Evolutionary conservation across 2,113 vertebrate species (phyloP), one percentile per base, ranked within the genome.

Genomic region (Calyptommatus sinebrachiatus): DNA sequence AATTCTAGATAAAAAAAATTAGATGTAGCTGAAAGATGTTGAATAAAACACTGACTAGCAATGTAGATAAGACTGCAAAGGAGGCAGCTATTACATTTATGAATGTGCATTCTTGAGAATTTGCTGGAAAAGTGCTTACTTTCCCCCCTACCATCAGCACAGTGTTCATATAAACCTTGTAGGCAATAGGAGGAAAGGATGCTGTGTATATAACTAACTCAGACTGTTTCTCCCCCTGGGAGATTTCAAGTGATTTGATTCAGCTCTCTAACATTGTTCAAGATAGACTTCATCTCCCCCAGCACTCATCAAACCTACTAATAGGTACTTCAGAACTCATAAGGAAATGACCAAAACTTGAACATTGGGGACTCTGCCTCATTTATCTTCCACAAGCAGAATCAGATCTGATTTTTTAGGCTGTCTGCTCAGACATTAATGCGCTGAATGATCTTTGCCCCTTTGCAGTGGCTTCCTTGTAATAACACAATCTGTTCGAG

Each of bases 301-400:
- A 94, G 93, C 92, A 91, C 93, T 96, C 94, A 94, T 95, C 95
- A 94, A 91, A 91, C 90, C 93, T 93, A 91, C 93, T 96, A 95
- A 95, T 94, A 94, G 94, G 93, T 94, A 93, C 94, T 96, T 96
- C 94, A 94, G 93, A 95, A 92, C 94, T 94, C 94, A 94, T 94
- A 94, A 95, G 94, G 93, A 92, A 93, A 94, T 95, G 94, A 93
- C 94, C 95, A 93, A 92, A 94, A 92, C 95, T 91, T 86, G 91
- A 89, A 89, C 93, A 89, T 1, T 90, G 92, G 92, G 92, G 91
- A 91, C 90, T 92, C 90, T 73, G 75, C 90, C 93, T 94, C 93
- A 95, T 95, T 95, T 95, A 95, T 96, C 94, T 96, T 95, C 94
- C 71, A 60, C 88, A 89, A 92, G 85, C 92, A 90, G 86, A 85